Evolutionary conservation across 2,888 invertebrate genomes (phyloP).

Genomic region (Gryllus longicercus): DNA sequence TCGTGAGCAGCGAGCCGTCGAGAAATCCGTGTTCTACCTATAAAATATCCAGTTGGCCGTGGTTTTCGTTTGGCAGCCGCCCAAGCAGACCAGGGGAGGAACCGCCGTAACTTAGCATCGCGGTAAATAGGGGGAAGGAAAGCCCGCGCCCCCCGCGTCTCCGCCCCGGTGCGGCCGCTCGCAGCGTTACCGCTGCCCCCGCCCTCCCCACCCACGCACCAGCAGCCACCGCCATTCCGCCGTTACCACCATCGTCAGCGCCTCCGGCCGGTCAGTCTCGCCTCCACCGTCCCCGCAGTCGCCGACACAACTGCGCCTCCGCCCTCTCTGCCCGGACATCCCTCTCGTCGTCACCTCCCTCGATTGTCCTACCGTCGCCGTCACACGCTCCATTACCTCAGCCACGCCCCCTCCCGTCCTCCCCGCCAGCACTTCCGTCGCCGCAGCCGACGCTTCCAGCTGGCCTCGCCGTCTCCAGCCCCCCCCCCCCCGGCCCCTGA

Average conservation of each 20-base stretch:
- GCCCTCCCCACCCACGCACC: too few species aligned
- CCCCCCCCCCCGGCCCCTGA: not conserved
- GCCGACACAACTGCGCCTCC: too few species aligned
- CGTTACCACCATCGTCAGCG: too few species aligned
- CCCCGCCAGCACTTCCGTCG: not conserved
- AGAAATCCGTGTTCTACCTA: slow-evolving; percentile 17
- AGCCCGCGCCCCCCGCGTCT: not conserved
- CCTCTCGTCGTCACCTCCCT: too few species aligned
- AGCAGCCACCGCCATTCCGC: too few species aligned
- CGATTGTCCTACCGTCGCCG: too few species aligned
- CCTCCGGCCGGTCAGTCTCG: too few species aligned
- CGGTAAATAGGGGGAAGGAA: slow-evolving; percentile 5
- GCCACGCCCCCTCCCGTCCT: not conserved
- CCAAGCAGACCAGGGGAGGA: not conserved
- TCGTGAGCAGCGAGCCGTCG: not conserved
- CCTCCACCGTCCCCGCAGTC: too few species aligned
- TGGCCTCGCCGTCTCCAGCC: not conserved
- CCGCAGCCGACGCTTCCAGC: not conserved
- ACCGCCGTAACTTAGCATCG: not conserved
- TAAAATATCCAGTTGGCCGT: slow-evolving; percentile 17
- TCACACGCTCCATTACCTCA: not conserved
- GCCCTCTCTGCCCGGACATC: too few species aligned
- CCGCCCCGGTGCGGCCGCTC: too few species aligned
- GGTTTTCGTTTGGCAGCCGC: slow-evolving; percentile 1
- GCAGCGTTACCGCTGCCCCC: too few species aligned